These are phyloP conservation scores for Scopus umbretta DNA, from an alignment of 2,113 vertebrate genomes.

Conservation along the genomic window DNA sequence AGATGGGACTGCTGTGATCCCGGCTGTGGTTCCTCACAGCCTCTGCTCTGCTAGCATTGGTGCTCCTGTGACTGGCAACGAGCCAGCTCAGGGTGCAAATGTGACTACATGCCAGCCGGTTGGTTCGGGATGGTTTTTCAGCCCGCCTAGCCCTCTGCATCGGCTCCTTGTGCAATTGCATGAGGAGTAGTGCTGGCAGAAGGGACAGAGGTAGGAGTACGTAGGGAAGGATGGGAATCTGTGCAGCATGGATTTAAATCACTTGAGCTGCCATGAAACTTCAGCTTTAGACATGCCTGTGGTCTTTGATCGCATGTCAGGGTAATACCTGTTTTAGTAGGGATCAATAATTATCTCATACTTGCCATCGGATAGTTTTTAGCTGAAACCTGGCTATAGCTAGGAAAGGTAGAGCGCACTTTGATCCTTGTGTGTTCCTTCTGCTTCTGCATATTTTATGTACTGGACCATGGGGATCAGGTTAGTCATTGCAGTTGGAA, in stretches of 20 bases:
- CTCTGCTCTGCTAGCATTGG: not conserved
- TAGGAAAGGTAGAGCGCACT: not conserved
- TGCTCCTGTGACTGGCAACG: not conserved
- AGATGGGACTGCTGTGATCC: not conserved
- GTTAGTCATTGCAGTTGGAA: not conserved
- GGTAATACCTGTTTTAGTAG: not conserved
- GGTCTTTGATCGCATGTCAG: not conserved
- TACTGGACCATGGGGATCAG: not conserved
- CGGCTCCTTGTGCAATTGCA: not conserved
- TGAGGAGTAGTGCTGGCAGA: not conserved
- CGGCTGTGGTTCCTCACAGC: not conserved
- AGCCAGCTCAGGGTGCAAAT: not conserved
- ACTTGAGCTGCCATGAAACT: not conserved
- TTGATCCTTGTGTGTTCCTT: not conserved
- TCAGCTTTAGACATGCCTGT: not conserved
- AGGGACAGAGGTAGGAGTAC: not conserved
- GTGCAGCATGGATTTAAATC: not conserved
- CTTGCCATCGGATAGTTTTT: not conserved
- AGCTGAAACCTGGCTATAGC: not conserved
- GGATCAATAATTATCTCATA: not conserved
- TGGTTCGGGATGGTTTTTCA: not conserved
- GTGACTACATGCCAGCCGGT: too few species aligned
- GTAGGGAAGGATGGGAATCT: not conserved
- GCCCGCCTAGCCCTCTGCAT: not conserved
- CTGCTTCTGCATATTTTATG: not conserved